A percentile compares a stretch with the other conserved stretches of the same genome.
Evolutionary conservation across 2,888 invertebrate genomes (phyloP).

Genomic region (Julus scandinavius): DNA sequence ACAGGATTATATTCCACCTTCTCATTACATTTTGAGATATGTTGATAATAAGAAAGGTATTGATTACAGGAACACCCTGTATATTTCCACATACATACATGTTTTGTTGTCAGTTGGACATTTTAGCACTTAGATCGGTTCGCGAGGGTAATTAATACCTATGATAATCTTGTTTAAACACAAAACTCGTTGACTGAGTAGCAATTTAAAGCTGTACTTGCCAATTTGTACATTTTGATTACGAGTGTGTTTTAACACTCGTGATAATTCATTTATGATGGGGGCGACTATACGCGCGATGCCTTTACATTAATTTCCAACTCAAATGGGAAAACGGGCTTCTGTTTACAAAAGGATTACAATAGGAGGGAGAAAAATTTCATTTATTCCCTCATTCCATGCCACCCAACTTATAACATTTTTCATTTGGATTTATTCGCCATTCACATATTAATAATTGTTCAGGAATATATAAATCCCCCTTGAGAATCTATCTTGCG

Average conservation of each 20-base stretch:
- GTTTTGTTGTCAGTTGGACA: too few relatives aligned
- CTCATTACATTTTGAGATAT: too few relatives aligned
- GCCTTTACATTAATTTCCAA: conserved; percentile 13
- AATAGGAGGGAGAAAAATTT: neutral
- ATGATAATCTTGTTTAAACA: too few relatives aligned
- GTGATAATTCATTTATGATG: conserved; percentile 45
- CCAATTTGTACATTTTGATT: conserved; percentile 24
- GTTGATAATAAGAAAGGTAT: too few relatives aligned
- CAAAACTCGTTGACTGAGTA: neutral
- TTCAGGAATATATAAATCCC: neutral
- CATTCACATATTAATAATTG: conserved; percentile 17
- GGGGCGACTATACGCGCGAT: neutral
- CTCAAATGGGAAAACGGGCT: conserved; percentile 4
- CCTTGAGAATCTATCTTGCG: neutral
- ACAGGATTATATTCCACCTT: too few relatives aligned
- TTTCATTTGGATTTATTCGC: conserved; percentile 37
- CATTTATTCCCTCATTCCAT: neutral
- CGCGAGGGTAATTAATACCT: neutral
- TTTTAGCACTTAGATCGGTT: neutral
- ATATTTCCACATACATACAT: too few relatives aligned
- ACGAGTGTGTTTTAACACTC: conserved; percentile 2
- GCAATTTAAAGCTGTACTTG: neutral
- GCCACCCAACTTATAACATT: neutral
- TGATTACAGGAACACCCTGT: too few relatives aligned
- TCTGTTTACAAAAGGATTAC: conserved; percentile 22